phyloP scores from a whole-genome alignment of 1,140 invertebrate species.

The Bicyclus anynana region DNA sequence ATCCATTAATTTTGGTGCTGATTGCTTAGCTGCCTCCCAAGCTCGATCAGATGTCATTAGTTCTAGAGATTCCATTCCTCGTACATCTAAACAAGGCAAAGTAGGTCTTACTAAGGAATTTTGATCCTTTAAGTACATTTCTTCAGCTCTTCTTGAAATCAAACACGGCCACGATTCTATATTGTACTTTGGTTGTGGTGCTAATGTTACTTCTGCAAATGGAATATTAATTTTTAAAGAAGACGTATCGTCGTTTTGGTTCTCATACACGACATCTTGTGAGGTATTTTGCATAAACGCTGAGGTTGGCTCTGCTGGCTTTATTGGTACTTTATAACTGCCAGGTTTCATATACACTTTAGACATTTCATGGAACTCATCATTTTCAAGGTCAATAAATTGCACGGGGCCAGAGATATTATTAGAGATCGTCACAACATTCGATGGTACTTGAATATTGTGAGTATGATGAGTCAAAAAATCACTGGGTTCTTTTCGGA shows the following conservation, averaged over 20 bases:
- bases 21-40: conserved; percentile 74
- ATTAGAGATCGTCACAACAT: conserved; percentile 62
- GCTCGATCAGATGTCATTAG: conserved; percentile 61
- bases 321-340: conserved; percentile 74
- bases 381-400: conserved; percentile 69
- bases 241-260: conserved; percentile 39
- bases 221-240: conserved; percentile 49
- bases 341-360: conserved; percentile 76
- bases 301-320: conserved; percentile 54
- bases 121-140: conserved; percentile 50
- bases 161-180: conserved; percentile 67
- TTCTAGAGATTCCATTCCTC: conserved; percentile 48
- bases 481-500: conserved; percentile 71
- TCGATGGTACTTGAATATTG: conserved; percentile 58
- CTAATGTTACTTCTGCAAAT: conserved; percentile 55
- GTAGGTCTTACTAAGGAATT: conserved; percentile 31
- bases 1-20: conserved; percentile 71
- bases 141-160: conserved; percentile 51
- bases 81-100: conserved; percentile 46
- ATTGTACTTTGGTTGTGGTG: conserved; percentile 67
- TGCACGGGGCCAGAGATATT: conserved; percentile 74
- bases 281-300: conserved; percentile 42
- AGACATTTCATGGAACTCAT: conserved; percentile 72
- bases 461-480: conserved; percentile 71
- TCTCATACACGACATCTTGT: conserved; percentile 50